These are phyloP conservation scores for Odontophorus gujanensis DNA, from an alignment of 2,113 vertebrate genomes.

Conservation along the genomic window DNA sequence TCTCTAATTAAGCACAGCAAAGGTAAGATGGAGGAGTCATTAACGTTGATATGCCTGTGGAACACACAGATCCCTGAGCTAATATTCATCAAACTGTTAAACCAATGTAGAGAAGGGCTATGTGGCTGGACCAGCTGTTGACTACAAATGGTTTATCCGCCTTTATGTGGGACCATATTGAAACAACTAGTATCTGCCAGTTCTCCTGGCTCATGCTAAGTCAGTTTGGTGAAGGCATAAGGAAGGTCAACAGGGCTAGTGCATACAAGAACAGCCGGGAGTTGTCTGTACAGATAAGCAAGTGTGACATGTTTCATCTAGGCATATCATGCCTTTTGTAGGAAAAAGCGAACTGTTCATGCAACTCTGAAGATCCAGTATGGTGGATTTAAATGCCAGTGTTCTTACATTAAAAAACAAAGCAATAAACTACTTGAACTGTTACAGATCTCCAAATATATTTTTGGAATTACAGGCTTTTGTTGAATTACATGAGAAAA, in stretches of 20 bases:
- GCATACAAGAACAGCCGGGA: background rate
- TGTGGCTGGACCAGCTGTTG: background rate
- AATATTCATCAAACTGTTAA: constrained; percentile 35
- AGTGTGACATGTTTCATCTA: background rate
- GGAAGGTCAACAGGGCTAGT: background rate
- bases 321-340: background rate
- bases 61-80: background rate
- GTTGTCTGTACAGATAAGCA: background rate
- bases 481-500: background rate
- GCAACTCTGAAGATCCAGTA: background rate
- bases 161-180: fast-evolving
- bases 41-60: background rate
- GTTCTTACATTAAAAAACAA: background rate
- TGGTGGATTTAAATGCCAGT: background rate
- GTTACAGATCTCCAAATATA: background rate
- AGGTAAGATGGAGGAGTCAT: background rate
- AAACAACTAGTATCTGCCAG: background rate
- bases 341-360: background rate
- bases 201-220: background rate
- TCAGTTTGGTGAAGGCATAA: background rate
- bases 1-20: background rate
- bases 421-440: background rate
- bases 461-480: background rate
- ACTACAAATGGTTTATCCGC: background rate
- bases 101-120: background rate